These are phyloP conservation scores for Spilarctia lutea DNA, from an alignment of 2,888 invertebrate genomes.

Conservation along the genomic window DNA sequence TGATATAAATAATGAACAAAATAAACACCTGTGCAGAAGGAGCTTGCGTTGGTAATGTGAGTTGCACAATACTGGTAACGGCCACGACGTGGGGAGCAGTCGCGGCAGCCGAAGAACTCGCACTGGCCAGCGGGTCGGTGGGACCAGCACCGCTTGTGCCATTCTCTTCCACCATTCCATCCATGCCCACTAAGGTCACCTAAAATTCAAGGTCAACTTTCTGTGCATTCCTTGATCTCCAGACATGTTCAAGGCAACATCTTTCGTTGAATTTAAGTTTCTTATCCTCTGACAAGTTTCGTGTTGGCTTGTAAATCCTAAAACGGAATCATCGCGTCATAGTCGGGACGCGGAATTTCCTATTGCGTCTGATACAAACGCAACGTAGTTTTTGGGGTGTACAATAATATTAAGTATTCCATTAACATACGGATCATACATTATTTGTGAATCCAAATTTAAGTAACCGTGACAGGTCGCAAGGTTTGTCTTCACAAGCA, in stretches of 20 bases:
- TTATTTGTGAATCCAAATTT: conserved; percentile 79
- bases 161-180: conserved; percentile 97
- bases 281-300: conserved; percentile 59
- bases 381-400: conserved; percentile 67
- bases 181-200: conserved; percentile 91
- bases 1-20: conserved; percentile 51
- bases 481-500: conserved; percentile 88
- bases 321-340: conserved; percentile 81
- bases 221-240: conserved; percentile 78
- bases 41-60: conserved; percentile 90
- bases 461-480: conserved; percentile 84
- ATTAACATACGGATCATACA: conserved; percentile 70
- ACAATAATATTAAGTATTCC: conserved; percentile 60
- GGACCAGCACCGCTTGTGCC: conserved; percentile 85
- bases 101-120: conserved; percentile 67
- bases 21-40: conserved; percentile 89
- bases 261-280: conserved; percentile 56
- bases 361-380: conserved; percentile 79
- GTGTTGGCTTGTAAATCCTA: conserved; percentile 75
- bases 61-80: conserved; percentile 94
- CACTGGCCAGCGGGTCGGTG: conserved; percentile 72
- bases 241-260: conserved; percentile 61
- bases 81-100: conserved; percentile 80
- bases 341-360: conserved; percentile 75
- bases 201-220: conserved; percentile 87